Evolutionary conservation across 2,113 vertebrate genomes (phyloP), one percentile per base, ranked within the genome.

Genomic region (Budorcas taxicolor): DNA sequence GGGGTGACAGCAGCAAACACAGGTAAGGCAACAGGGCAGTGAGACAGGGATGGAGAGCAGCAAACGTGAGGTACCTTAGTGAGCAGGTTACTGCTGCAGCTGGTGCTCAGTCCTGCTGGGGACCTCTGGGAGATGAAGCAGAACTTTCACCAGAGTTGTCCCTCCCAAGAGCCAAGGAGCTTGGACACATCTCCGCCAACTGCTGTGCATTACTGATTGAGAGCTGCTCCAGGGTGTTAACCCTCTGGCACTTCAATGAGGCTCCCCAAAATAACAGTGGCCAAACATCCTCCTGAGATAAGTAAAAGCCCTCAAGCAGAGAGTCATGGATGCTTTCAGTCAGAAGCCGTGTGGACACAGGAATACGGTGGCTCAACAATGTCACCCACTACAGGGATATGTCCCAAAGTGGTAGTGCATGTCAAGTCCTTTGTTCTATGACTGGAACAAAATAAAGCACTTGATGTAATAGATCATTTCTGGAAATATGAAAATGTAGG

Each of bases 51-150:
- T 10, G 25, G 16, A 7, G 90, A 53, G 25, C 84, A 80, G 12
- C 36, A 55, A 45, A n/a, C 0, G 3, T 0, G 0, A 57, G 58
- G 40, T 0, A 7, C 2, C 29, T 23, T 27, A 23, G 13, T 15
- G 29, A 90, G 14, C 40, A 82, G 11, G 36, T 87, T 47, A 45
- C 10, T 33, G 2, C 17, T 1, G 0, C 1, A 53, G 10, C 13
- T 23, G 23, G 9, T 33, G 11, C 40, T 93, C 45, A 8, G 21
- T 58, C 43, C 60, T 25, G 92, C 33, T 1, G 6, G 29, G 43
- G 57, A 36, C 50, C 8, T 27, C 55, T n/a, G 52, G 93, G 15
- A 89, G 52, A n/a, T 29, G 40, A 7, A 64, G 23, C 15, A 13
- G 23, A 86, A 45, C 4, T 45, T 43, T 80, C 36, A 10, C 29